phyloP scores from a whole-genome alignment of 2,888 invertebrate species.

The Lepidochrysops patricia region DNA sequence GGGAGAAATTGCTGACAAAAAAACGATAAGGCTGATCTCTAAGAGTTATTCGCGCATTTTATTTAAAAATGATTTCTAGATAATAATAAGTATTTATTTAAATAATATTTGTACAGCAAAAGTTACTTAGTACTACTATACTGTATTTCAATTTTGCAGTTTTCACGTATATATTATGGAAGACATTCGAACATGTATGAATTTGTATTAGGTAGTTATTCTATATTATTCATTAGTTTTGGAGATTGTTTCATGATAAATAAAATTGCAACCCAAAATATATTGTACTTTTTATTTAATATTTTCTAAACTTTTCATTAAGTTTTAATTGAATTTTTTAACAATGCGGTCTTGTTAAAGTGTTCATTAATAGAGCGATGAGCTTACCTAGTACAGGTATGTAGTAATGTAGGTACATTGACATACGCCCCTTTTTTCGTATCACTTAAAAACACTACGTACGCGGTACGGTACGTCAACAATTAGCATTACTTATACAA shows the following conservation, averaged over 20 bases:
- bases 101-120: background rate
- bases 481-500: too few relatives aligned
- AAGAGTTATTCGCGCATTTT: background rate
- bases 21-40: background rate
- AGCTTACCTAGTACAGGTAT: too few relatives aligned
- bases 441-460: background rate
- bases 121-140: too few relatives aligned
- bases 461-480: background rate
- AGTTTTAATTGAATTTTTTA: too few relatives aligned
- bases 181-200: background rate
- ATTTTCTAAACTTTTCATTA: too few relatives aligned
- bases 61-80: too few relatives aligned
- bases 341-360: too few relatives aligned
- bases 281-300: background rate
- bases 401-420: too few relatives aligned
- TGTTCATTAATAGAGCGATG: too few relatives aligned
- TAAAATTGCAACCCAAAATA: background rate
- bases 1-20: too few relatives aligned
- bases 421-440: background rate
- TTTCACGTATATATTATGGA: background rate
- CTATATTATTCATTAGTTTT: background rate
- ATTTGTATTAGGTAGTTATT: background rate
- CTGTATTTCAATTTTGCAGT: too few relatives aligned
- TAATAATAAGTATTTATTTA: too few relatives aligned
- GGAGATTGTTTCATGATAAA: conserved; percentile 5